These are phyloP conservation scores for Fukomys damarensis DNA, from an alignment of 2,113 vertebrate genomes.

Conservation along the genomic window DNA sequence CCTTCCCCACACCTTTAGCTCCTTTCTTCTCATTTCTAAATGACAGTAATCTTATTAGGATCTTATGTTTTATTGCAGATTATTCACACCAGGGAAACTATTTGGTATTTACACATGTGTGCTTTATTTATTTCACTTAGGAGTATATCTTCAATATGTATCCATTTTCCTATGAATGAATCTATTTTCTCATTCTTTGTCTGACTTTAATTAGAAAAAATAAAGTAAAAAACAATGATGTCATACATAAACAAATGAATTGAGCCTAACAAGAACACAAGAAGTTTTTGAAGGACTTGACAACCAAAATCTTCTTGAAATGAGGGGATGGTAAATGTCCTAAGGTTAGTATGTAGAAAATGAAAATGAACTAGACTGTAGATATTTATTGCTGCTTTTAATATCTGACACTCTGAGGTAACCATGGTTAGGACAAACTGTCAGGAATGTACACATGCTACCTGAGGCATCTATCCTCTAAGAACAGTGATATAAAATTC, in stretches of 20 bases:
- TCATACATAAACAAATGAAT: not conserved
- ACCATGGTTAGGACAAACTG: not conserved
- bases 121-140: no score
- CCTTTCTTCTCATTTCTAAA: no score
- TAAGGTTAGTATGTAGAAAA: not conserved
- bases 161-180: no score
- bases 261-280: not conserved
- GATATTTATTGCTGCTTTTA: not conserved
- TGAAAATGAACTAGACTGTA: not conserved
- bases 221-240: conserved; percentile 13
- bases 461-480: not conserved
- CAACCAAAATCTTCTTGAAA: not conserved
- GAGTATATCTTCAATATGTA: no score
- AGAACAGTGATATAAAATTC: not conserved
- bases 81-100: no score
- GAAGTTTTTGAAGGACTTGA: not conserved
- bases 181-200: not conserved
- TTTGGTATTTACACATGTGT: no score
- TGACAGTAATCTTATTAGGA: no score
- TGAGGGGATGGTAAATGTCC: not conserved
- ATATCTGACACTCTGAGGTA: not conserved
- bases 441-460: not conserved
- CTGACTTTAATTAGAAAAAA: conserved; percentile 37
- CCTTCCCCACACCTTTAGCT: no score
- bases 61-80: no score